These are phyloP conservation scores for Nyctereutes procyonoides DNA, from an alignment of 2,113 vertebrate genomes.

Conservation along the genomic window DNA sequence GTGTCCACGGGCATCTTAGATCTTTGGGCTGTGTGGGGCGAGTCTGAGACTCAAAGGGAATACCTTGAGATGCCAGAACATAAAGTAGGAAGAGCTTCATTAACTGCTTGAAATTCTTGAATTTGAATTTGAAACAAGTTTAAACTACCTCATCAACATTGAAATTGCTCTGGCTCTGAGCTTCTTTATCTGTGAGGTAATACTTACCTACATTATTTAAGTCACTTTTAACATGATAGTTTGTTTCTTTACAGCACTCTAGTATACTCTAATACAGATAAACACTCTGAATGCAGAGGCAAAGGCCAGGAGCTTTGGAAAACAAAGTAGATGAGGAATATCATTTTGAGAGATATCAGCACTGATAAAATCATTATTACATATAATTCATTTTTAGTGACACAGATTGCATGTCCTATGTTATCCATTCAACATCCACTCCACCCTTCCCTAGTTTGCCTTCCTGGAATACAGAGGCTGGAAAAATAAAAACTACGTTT, in stretches of 20 bases:
- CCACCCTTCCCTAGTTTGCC: background rate
- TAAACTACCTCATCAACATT: background rate
- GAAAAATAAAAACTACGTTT: background rate
- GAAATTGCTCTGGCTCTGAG: background rate
- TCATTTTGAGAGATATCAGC: background rate
- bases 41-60: background rate
- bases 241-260: background rate
- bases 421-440: background rate
- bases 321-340: background rate
- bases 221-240: background rate
- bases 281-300: background rate
- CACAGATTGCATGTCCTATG: background rate
- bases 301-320: background rate
- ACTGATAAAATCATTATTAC: background rate
- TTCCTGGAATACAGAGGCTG: background rate
- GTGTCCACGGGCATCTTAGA: background rate
- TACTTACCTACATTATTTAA: background rate
- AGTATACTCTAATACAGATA: background rate
- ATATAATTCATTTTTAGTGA: background rate
- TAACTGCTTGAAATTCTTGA: too few species aligned
- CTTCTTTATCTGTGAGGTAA: background rate
- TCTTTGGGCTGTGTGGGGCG: background rate
- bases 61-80: background rate
- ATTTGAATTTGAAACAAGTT: background rate
- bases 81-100: background rate